Conservation (phyloP, 2,113 vertebrate species). For the Syrmaticus mikado region DNA sequence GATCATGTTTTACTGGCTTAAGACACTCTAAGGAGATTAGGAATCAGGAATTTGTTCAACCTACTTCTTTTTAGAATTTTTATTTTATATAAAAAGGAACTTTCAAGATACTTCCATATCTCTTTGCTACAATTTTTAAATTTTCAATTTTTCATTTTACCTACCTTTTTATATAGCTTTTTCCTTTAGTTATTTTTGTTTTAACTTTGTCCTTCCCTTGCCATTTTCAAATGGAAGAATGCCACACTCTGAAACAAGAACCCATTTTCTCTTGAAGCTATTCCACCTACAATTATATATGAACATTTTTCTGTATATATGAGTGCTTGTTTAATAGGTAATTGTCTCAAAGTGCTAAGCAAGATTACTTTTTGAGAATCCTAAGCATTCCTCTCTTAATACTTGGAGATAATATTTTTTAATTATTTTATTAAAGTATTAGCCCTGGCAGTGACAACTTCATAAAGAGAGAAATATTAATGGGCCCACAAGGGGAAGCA, state of each 20-base stretch:
- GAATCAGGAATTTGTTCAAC: background rate
- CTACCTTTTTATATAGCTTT: background rate
- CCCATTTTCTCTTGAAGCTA: background rate
- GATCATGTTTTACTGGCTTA: background rate
- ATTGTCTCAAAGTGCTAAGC: background rate
- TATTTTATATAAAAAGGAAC: background rate
- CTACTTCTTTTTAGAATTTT: background rate
- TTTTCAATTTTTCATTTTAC: background rate
- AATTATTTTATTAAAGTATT: background rate
- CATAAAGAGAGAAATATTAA: background rate
- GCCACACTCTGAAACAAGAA: background rate
- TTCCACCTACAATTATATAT: background rate
- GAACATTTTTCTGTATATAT: background rate
- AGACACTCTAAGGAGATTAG: background rate
- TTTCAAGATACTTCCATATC: background rate
- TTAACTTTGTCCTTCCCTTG: background rate
- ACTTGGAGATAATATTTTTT: background rate
- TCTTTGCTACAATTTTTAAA: background rate
- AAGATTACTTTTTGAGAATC: background rate
- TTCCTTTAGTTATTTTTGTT: background rate
- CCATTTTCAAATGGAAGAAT: background rate
- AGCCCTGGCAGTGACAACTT: background rate
- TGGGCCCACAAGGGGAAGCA: background rate
- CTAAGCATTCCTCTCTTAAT: background rate
- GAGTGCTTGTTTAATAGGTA: background rate